A percentile compares a stretch with the other conserved stretches of the same genome.
These are phyloP conservation scores for Archegozetes longisetosus DNA, from an alignment of 1,140 invertebrate genomes.

Conservation along the genomic window DNA sequence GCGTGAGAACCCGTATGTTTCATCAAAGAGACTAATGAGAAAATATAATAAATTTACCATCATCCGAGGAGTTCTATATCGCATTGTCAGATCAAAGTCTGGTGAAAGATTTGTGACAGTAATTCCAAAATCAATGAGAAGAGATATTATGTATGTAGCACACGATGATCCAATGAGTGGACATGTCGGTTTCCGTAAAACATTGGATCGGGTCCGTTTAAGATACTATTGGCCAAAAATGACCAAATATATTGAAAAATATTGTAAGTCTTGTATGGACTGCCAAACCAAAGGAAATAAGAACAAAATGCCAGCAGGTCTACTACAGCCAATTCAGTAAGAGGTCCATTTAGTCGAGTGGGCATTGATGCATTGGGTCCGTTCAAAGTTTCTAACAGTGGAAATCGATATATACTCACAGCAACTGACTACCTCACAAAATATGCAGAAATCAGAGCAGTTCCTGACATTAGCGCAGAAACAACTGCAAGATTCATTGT, in stretches of 20 bases:
- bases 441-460: slow-evolving; percentile 19
- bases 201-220: background rate
- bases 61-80: too few relatives aligned
- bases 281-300: slow-evolving; percentile 10
- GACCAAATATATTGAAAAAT: background rate
- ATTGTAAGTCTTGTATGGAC: background rate
- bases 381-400: slow-evolving; percentile 16
- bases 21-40: too few relatives aligned
- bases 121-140: background rate
- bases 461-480: slow-evolving; percentile 3
- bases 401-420: slow-evolving; percentile 23
- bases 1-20: too few relatives aligned
- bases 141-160: background rate
- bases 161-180: slow-evolving; percentile 7
- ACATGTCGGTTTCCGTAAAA: slow-evolving; percentile 1
- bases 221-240: background rate
- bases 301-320: background rate
- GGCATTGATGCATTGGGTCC: slow-evolving; percentile 25
- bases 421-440: slow-evolving; percentile 23
- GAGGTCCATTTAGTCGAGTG: slow-evolving; percentile 18
- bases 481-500: slow-evolving; percentile 20
- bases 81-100: too few relatives aligned
- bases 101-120: background rate
- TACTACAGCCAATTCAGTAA: slow-evolving; percentile 8
- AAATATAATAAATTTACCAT: too few relatives aligned